These are phyloP conservation scores for Trimorus sp. DNA, from an alignment of 2,888 invertebrate genomes.

Conservation along the genomic window DNA sequence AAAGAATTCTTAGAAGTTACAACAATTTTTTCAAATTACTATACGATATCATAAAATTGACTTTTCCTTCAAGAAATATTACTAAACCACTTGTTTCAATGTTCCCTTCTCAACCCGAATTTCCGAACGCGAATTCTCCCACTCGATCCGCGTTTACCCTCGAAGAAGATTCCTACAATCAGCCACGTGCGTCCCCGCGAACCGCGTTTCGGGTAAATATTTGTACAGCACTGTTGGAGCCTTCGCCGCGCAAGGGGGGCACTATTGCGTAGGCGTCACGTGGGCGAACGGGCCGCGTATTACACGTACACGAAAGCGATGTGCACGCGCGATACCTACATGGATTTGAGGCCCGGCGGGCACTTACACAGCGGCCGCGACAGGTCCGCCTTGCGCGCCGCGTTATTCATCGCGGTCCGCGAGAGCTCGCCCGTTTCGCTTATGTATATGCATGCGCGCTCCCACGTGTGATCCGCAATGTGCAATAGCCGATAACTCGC, in stretches of 20 bases:
- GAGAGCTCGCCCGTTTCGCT: constrained; percentile 46
- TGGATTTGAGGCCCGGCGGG: constrained; percentile 56
- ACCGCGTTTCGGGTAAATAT: constrained; percentile 52
- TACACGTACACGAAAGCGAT: constrained; percentile 67
- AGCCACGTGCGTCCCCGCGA: constrained; percentile 34
- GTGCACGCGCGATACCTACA: constrained; percentile 51
- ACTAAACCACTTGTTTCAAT: no score
- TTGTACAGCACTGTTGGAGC: constrained; percentile 44
- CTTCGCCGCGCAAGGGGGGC: constrained; percentile 11
- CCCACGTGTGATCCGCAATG: constrained; percentile 51
- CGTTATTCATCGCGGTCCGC: constrained; percentile 56
- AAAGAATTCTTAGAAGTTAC: no score
- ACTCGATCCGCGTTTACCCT: no score
- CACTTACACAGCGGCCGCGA: constrained; percentile 40
- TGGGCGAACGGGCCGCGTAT: constrained; percentile 61
- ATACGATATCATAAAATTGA: no score
- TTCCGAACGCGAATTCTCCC: no score
- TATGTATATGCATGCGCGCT: constrained; percentile 52
- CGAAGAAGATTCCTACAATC: constrained; percentile 30
- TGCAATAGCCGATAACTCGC: constrained; percentile 40
- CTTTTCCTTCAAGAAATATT: no score
- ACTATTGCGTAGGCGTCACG: constrained; percentile 37
- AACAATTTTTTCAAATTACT: no score
- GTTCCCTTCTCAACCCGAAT: no score
- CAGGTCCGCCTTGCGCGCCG: constrained; percentile 50